Percentiles rank a stretch among this genome's conserved stretches.
These are phyloP conservation scores for Arenaria interpres DNA, from an alignment of 2,113 vertebrate species.

Conservation along the genomic window DNA sequence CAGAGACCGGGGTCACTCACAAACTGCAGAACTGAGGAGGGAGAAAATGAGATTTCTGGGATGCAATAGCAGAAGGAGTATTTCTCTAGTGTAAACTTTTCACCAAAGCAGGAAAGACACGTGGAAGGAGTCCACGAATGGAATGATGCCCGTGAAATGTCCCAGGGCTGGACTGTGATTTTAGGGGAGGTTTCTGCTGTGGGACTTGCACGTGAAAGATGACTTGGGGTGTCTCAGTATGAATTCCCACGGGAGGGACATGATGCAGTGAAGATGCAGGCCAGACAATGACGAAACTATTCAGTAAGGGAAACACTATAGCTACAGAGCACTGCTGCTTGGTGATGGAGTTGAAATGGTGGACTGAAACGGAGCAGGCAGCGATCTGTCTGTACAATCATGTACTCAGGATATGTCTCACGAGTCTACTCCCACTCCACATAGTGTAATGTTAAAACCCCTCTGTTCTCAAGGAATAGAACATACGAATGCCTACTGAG, in stretches of 20 bases:
- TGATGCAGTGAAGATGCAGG: neutral
- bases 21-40: neutral
- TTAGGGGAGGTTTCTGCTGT: neutral
- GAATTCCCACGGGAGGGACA: neutral
- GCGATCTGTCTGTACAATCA: neutral
- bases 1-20: neutral
- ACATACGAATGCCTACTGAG: neutral
- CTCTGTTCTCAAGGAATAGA: neutral
- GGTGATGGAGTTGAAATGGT: neutral
- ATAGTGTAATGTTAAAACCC: rapidly evolving
- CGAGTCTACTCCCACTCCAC: neutral
- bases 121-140: neutral
- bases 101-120: neutral
- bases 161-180: neutral
- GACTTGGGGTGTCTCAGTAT: neutral
- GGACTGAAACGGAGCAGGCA: neutral
- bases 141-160: rapidly evolving
- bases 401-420: neutral
- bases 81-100: neutral
- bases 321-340: rapidly evolving
- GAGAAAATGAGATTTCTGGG: neutral
- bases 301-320: neutral
- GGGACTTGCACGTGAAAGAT: neutral
- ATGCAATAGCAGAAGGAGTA: neutral
- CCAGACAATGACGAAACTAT: neutral